Evolutionary conservation across 2,888 invertebrate species (phyloP), one percentile per base, ranked within the genome.

Genomic region (Cetonia aurata): DNA sequence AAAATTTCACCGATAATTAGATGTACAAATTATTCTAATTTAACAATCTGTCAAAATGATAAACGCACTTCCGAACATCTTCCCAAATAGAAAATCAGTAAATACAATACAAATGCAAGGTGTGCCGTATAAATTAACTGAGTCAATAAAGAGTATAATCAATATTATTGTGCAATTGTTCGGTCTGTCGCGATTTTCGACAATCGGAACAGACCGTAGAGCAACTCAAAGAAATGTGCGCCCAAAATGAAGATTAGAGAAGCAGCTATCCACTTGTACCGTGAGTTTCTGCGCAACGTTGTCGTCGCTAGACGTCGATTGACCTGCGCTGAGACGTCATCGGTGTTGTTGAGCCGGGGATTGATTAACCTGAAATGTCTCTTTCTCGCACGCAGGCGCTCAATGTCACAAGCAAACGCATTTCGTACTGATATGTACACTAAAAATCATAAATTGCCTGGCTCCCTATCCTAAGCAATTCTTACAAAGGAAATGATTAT

Each of bases 211-310:
- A 80, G 81, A 82, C 81, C 82, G 80, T 41, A 84, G 37, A 37
- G 90, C 90, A 90, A 90, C 89, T 89, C 84, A 90, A 90, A 90
- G 86, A 88, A 90, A 90, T 87, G 86, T 87, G 91, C 90, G 89
- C 90, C 90, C 37, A 89, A 86, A 84, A 88, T 89, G 88, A 86
- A 87, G 84, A 73, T 44, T 67, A 88, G 89, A 89, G 86, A 90
- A 89, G 89, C 89, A 82, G 84, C 85, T 84, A 76, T 76, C 76
- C 76, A 75, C 74, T 75, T 74, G 75, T 76, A 76, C 75, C 76
- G 62, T 65, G 44, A 37, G 37, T 37, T 37, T 37, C 8, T 17
- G 25, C 25, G 52, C 19, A 25, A 52, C 15, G 37, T 8, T 8
- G 37, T 37, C 37, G 37, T 25, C 25, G 25, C 4, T 25, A 25